Percentiles rank a stretch among this genome's conserved stretches.
Conservation (phyloP, 1,140 invertebrate species). For the Drosophila fuyamai region DNA sequence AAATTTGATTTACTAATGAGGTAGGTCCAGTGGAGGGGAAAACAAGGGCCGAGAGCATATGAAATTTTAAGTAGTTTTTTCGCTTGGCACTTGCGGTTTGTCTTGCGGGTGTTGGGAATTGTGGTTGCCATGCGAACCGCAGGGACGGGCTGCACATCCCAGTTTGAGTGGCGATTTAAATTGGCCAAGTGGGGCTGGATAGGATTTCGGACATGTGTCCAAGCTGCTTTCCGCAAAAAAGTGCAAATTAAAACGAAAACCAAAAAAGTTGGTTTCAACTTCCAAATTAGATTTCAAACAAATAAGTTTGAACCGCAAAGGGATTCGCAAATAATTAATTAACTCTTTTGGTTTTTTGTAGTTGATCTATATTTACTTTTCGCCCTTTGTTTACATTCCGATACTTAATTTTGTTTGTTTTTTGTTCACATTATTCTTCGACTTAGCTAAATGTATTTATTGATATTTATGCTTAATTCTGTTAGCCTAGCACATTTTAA, state of each 20-base stretch:
- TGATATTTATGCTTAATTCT: slow-evolving; percentile 57
- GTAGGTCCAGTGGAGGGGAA: slow-evolving; percentile 8
- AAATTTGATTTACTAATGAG: slow-evolving; percentile 80
- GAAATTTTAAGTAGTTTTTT: slow-evolving; percentile 76
- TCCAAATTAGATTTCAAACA: slow-evolving; percentile 36
- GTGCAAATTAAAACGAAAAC: slow-evolving; percentile 36
- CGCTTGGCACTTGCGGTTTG: slow-evolving; percentile 59
- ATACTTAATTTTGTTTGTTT: slow-evolving; percentile 40
- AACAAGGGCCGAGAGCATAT: slow-evolving; percentile 45
- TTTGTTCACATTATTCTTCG: slow-evolving; percentile 52
- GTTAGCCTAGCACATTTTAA: slow-evolving; percentile 69
- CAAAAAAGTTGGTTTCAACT: slow-evolving; percentile 14
- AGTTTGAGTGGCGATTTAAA: slow-evolving; percentile 55
- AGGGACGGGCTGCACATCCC: slow-evolving; percentile 47
- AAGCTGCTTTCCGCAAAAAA: slow-evolving; percentile 22
- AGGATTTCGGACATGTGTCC: slow-evolving; percentile 45
- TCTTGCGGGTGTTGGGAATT: slow-evolving; percentile 68
- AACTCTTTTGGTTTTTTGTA: slow-evolving; percentile 40
- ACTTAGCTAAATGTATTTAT: slow-evolving; percentile 55
- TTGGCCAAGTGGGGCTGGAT: slow-evolving; percentile 41
- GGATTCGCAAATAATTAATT: slow-evolving; percentile 38
- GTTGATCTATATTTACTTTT: slow-evolving; percentile 70
- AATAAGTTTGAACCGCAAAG: slow-evolving; percentile 19
- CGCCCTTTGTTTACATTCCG: slow-evolving; percentile 38
- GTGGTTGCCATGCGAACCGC: slow-evolving; percentile 56